Evolutionary conservation across 2,113 vertebrate species (phyloP).

Genomic region (Daubentonia madagascariensis): DNA sequence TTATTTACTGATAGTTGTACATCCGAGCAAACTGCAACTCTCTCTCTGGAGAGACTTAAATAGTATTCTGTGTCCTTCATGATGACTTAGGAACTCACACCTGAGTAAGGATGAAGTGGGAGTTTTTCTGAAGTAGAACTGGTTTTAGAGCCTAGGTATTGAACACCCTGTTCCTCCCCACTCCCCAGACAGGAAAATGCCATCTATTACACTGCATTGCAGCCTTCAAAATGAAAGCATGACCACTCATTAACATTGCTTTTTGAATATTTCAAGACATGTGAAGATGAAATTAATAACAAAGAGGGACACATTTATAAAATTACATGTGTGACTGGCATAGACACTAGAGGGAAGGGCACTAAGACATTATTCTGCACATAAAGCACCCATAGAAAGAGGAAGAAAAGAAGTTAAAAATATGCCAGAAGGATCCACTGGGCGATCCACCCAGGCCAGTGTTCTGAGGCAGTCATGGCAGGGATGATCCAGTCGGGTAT

Average conservation of each 20-base stretch:
- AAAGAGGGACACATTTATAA: not conserved
- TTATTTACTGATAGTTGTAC: not conserved
- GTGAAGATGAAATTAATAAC: not conserved
- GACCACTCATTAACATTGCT: not conserved
- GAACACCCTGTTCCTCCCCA: not conserved
- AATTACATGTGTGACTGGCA: not conserved
- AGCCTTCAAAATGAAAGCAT: not conserved
- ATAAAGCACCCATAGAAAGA: not conserved
- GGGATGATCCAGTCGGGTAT: not conserved
- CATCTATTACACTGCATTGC: not conserved
- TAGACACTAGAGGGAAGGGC: not conserved
- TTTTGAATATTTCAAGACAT: not conserved
- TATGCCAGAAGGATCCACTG: not conserved
- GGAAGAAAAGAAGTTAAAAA: not conserved
- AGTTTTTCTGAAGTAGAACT: not conserved
- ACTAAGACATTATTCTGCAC: not conserved
- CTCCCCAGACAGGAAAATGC: not conserved
- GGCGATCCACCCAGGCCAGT: not conserved
- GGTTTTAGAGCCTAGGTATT: not conserved
- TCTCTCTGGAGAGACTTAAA: not conserved
- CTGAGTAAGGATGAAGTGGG: not conserved
- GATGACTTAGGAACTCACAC: not conserved
- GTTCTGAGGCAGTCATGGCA: not conserved
- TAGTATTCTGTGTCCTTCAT: not conserved
- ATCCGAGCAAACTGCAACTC: not conserved